Conservation (phyloP, 1,140 invertebrate genomes). For the Chlorops oryzae region DNA sequence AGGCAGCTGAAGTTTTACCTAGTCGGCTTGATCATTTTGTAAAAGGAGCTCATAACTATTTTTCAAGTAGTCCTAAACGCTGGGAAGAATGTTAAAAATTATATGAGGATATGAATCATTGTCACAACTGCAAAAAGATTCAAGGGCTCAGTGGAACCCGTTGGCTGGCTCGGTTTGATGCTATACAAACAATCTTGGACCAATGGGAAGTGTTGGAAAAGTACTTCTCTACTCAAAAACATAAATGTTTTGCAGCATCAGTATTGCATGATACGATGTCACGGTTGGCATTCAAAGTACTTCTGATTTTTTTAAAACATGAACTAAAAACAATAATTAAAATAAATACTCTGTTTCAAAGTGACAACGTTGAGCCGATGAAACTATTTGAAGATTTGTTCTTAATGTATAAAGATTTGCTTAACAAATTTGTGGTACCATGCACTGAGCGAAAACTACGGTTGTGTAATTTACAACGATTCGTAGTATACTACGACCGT, state of each 20-base stretch:
- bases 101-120: conserved; percentile 29
- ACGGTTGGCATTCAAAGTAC: conserved; percentile 19
- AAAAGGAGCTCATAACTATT: conserved; percentile 36
- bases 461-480: too few species aligned
- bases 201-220: conserved; percentile 28
- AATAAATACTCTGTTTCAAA: conserved; percentile 27
- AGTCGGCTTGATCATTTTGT: conserved; percentile 28
- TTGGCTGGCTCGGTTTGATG: conserved; percentile 28
- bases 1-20: conserved; percentile 14
- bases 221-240: not conserved
- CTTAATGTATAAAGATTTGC: conserved; percentile 29
- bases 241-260: not conserved
- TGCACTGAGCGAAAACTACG: too few species aligned
- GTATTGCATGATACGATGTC: conserved; percentile 24
- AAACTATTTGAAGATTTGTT: conserved; percentile 27
- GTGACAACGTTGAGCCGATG: conserved; percentile 21
- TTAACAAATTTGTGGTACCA: conserved; percentile 30
- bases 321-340: conserved; percentile 24
- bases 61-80: conserved; percentile 37
- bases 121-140: conserved; percentile 20
- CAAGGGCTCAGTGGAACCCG: conserved; percentile 23
- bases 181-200: conserved; percentile 27
- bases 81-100: conserved; percentile 24
- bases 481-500: too few species aligned
- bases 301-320: conserved; percentile 24